These are phyloP conservation scores for Leptodactylus fuscus DNA, from an alignment of 2,113 vertebrate species.

Conservation along the genomic window DNA sequence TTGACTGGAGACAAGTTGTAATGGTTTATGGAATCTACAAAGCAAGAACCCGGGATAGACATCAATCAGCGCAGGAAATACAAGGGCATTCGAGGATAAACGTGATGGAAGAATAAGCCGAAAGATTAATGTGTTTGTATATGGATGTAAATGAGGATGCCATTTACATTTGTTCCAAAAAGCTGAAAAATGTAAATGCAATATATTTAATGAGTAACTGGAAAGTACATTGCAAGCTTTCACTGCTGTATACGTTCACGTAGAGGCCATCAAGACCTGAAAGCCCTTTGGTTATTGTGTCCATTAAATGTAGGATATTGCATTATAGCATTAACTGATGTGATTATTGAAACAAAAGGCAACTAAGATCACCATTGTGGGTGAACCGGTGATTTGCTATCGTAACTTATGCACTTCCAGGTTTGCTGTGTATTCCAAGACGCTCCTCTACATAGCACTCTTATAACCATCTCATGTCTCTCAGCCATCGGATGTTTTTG, in stretches of 20 bases:
- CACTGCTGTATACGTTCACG: not conserved
- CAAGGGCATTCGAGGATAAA: constrained; percentile 19
- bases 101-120: not conserved
- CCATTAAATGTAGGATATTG: not conserved
- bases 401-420: too few species aligned
- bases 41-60: not conserved
- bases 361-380: too few species aligned
- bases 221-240: not conserved
- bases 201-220: not conserved
- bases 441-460: too few species aligned
- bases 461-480: too few species aligned
- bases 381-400: too few species aligned
- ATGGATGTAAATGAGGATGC: not conserved
- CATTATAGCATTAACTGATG: not conserved
- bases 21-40: not conserved
- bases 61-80: not conserved
- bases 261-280: not conserved
- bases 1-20: not conserved
- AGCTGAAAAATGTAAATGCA: not conserved
- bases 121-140: not conserved
- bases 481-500: too few species aligned
- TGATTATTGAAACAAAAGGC: not conserved
- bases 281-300: not conserved
- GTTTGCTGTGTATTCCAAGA: too few species aligned
- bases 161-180: constrained; percentile 13